These are phyloP conservation scores for Craniophora ligustri DNA, from an alignment of 2,888 invertebrate genomes.

Conservation along the genomic window DNA sequence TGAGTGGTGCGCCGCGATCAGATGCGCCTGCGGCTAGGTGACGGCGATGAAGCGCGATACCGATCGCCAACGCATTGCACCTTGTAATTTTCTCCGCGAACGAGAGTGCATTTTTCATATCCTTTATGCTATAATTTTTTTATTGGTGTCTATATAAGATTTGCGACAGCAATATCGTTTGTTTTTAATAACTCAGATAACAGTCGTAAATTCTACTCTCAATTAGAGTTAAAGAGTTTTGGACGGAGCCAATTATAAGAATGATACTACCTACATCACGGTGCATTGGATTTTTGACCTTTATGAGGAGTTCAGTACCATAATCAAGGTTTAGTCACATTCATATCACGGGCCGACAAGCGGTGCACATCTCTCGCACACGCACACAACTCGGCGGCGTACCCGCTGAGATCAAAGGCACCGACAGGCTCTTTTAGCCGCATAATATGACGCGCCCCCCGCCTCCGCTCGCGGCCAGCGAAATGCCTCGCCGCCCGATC, in stretches of 20 bases:
- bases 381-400: slow-evolving; percentile 71
- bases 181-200: slow-evolving; percentile 54
- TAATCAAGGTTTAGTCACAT: slow-evolving; percentile 89
- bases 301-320: slow-evolving; percentile 84
- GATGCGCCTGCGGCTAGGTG: slow-evolving; percentile 78
- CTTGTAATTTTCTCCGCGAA: slow-evolving; percentile 57
- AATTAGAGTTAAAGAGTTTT: slow-evolving; percentile 59
- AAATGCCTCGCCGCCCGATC: slow-evolving; percentile 72
- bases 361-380: slow-evolving; percentile 78
- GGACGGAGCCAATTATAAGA: slow-evolving; percentile 66
- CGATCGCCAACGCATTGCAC: slow-evolving; percentile 66
- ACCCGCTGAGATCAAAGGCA: slow-evolving; percentile 85
- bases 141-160: slow-evolving; percentile 37
- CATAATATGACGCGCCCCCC: slow-evolving; percentile 87
- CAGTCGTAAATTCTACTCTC: slow-evolving; percentile 57
- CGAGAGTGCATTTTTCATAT: slow-evolving; percentile 50
- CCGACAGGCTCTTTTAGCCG: slow-evolving; percentile 89
- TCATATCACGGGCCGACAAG: slow-evolving; percentile 86
- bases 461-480: slow-evolving; percentile 79
- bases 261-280: slow-evolving; percentile 66
- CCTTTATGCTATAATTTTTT: slow-evolving; percentile 31
- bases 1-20: slow-evolving; percentile 72
- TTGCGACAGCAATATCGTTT: slow-evolving; percentile 50
- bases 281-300: slow-evolving; percentile 80
- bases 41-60: slow-evolving; percentile 79